phyloP scores from a whole-genome alignment of 2,113 vertebrate genomes.

The Scytalopus superciliaris region DNA sequence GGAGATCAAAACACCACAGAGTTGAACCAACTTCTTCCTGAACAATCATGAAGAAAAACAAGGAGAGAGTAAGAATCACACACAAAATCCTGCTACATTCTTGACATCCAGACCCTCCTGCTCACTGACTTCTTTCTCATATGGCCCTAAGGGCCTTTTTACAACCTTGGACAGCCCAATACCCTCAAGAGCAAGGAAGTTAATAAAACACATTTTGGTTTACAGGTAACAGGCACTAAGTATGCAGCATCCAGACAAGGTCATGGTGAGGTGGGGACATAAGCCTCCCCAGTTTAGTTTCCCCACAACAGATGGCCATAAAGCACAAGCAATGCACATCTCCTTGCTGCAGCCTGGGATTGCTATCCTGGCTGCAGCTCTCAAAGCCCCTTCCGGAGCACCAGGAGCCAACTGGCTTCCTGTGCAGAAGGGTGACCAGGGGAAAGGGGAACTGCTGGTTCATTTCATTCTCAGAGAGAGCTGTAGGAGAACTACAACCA shows the following conservation, averaged over 20 bases:
- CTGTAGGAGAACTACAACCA: accelerated
- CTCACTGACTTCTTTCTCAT: background rate
- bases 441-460: background rate
- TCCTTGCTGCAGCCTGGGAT: background rate
- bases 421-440: background rate
- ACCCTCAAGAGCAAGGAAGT: accelerated
- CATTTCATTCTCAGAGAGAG: background rate
- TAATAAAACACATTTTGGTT: background rate
- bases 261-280: accelerated
- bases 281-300: accelerated
- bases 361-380: background rate
- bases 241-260: background rate
- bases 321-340: background rate
- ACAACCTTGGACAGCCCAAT: background rate
- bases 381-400: background rate
- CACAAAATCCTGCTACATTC: background rate
- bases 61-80: background rate
- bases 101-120: background rate
- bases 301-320: background rate
- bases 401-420: background rate
- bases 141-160: background rate
- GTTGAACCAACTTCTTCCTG: background rate
- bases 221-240: background rate
- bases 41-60: background rate
- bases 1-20: background rate